Evolutionary conservation across 2,888 invertebrate genomes (phyloP).

Genomic region (Carabus problematicus): DNA sequence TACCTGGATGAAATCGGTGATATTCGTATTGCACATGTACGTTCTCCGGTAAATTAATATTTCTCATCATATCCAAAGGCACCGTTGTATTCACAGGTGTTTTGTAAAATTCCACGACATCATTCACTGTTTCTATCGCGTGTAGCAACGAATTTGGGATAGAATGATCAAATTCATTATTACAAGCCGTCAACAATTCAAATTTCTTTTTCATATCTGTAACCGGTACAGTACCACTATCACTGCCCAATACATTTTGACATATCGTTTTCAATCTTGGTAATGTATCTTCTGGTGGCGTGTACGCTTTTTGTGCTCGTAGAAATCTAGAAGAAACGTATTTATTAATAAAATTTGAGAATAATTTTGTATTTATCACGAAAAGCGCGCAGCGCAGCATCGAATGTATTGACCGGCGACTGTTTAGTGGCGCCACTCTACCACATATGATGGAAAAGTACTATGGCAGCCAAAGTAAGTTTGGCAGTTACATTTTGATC

Average conservation of each 20-base stretch:
- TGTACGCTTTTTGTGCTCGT: constrained; percentile 76
- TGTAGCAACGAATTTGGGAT: constrained; percentile 86
- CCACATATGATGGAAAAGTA: constrained; percentile 51
- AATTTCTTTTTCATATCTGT: constrained; percentile 68
- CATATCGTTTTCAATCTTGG: constrained; percentile 70
- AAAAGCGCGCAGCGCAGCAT: constrained; percentile 57
- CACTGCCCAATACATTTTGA: constrained; percentile 60
- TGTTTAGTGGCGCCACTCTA: constrained; percentile 53
- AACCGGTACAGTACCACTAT: constrained; percentile 54
- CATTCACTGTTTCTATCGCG: constrained; percentile 76
- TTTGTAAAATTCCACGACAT: constrained; percentile 75
- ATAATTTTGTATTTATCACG: constrained; percentile 46
- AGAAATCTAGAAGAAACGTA: constrained; percentile 69
- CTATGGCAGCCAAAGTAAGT: constrained; percentile 53
- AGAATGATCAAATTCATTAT: constrained; percentile 73
- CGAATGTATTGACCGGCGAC: constrained; percentile 56
- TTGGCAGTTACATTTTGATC: constrained; percentile 49
- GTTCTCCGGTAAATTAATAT: constrained; percentile 83
- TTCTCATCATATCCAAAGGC: constrained; percentile 76
- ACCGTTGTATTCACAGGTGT: constrained; percentile 73
- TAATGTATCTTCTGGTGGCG: constrained; percentile 72
- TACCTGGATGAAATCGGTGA: constrained; percentile 83
- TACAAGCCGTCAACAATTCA: constrained; percentile 73
- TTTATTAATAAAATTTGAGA: constrained; percentile 23
- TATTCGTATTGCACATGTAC: constrained; percentile 84